phyloP scores from a whole-genome alignment of 2,797 vertebrate species.

The Molossus molossus region DNA sequence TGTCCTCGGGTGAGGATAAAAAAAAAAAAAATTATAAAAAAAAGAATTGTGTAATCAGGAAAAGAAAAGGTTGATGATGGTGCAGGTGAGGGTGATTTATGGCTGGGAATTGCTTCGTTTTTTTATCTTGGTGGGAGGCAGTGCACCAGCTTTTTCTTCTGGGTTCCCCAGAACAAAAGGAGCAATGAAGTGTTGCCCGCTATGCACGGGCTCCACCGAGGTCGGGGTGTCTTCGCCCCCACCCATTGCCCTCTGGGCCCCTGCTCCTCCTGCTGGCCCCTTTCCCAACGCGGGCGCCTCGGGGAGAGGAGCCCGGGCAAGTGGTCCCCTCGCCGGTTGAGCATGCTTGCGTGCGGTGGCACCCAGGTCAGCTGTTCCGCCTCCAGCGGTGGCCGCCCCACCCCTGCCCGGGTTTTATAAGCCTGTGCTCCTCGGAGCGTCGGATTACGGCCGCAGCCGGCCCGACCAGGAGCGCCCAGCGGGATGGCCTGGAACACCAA shows the following conservation, averaged over 20 bases:
- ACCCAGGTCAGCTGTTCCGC: background rate
- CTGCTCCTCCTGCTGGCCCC: background rate
- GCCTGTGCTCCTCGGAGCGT: rapidly evolving
- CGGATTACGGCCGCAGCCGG: rapidly evolving
- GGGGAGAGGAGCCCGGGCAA: background rate
- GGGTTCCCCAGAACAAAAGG: background rate
- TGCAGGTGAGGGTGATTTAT: rapidly evolving
- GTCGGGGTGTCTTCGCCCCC: background rate
- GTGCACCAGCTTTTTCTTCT: background rate
- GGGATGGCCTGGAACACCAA: slow-evolving; percentile 93
- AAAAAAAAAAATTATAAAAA: too few relatives aligned
- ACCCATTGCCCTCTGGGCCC: background rate
- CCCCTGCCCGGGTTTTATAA: slow-evolving; percentile 67
- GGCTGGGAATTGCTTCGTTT: background rate
- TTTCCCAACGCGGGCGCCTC: background rate
- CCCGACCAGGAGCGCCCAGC: slow-evolving; percentile 60
- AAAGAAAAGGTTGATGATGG: rapidly evolving
- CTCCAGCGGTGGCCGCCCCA: slow-evolving; percentile 63
- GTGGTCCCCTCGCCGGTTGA: background rate
- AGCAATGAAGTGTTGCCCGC: background rate
- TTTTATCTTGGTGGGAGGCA: background rate
- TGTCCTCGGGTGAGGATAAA: too few relatives aligned
- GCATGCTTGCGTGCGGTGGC: background rate
- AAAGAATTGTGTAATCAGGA: background rate
- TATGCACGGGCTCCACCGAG: background rate